Evolutionary conservation across 2,888 invertebrate species (phyloP).

Genomic region (Carterocephalus palaemon): DNA sequence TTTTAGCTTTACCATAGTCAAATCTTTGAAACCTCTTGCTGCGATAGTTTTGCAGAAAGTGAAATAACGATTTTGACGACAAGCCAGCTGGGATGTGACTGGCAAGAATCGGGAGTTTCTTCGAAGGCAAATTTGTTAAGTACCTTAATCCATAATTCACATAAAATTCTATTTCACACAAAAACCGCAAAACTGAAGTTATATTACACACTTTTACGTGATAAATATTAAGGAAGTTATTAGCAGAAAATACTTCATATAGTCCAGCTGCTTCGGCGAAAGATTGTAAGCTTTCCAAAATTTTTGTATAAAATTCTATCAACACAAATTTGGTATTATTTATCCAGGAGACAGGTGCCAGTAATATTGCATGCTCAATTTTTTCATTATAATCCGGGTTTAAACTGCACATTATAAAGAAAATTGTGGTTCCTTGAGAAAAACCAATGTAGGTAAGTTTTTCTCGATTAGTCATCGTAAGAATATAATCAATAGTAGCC

Average conservation of each 20-base stretch:
- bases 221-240: constrained; percentile 41
- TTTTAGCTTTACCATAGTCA: constrained; percentile 48
- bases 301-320: constrained; percentile 45
- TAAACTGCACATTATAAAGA: constrained; percentile 59
- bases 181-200: constrained; percentile 40
- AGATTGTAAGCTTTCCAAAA: constrained; percentile 38
- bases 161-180: constrained; percentile 56
- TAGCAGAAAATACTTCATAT: constrained; percentile 53
- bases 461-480: constrained; percentile 40
- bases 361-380: constrained; percentile 55
- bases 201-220: constrained; percentile 51
- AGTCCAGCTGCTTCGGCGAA: constrained; percentile 45
- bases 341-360: constrained; percentile 63
- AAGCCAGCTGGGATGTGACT: constrained; percentile 62
- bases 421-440: constrained; percentile 65
- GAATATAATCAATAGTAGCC: constrained; percentile 58
- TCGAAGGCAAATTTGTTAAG: constrained; percentile 46
- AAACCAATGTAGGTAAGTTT: constrained; percentile 63
- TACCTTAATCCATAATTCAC: constrained; percentile 52
- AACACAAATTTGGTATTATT: constrained; percentile 48
- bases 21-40: constrained; percentile 57
- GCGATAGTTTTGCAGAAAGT: constrained; percentile 57
- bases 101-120: constrained; percentile 52
- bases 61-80: constrained; percentile 55
- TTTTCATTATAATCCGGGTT: constrained; percentile 59